Base-by-base conservation (phyloP, 2,888 invertebrate species). In the Eupithecia centaureata region DNA sequence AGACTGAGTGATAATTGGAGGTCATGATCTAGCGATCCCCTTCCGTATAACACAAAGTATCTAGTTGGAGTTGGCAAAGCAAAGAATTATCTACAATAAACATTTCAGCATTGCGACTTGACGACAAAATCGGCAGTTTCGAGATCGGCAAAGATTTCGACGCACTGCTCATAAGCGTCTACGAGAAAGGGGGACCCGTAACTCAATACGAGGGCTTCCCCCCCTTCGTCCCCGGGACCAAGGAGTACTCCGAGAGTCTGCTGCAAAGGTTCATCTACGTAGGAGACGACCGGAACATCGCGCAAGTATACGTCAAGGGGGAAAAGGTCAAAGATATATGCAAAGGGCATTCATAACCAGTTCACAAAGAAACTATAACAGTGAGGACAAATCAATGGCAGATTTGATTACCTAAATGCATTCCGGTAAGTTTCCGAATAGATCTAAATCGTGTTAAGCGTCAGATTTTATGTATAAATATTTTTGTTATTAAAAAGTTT, bases 231-330 rank as follows among this genome's bases (percentile, higher is more conserved):
- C 67, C 67, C 0, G 79, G 80, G 0, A 77, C 79, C 5, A 87
- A 93, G 15, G 94, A 94, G 0, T 88, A 89, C 22, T 88, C 95
- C 0, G 80, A 94, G 58, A 95, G 95, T 79, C 86, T 96, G 35
- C 81, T 97, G 7, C 96, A 97, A 82, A 95, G 96, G 79, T 97
- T 98, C 80, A 91, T 97, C 70, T 96, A 96, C 81, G 86, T 95
- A 15, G 98, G 97, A 0, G 97, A 98, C 85, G 97, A 98, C 84
- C 95, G 97, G 71, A 98, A 98, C 85, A 96, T 98, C 71, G 67
- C 83, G 0, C 93, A 94, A 74, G 97, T 97, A 1, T 98, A 94
- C 88, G 96, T 98, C 2, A 94, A 95, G 67, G 98, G 98, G 5
- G 89, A 80, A 65, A 78, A 73, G 59, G 86, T 90, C 3, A 89